Evolutionary conservation across 2,888 invertebrate genomes (phyloP).

Genomic region (Leptothorax acervorum): DNA sequence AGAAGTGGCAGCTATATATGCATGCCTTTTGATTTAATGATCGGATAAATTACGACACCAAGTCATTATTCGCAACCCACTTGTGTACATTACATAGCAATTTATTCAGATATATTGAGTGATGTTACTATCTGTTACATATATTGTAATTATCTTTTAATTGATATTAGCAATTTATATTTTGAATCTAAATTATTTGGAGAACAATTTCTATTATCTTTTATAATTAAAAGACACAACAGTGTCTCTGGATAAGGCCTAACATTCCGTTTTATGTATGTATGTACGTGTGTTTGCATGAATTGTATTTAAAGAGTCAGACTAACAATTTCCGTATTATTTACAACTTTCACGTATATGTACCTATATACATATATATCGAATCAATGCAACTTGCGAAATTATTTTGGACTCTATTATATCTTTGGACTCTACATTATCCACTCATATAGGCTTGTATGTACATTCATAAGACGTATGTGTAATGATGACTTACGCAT

Average conservation of each 20-base stretch:
- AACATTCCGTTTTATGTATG: not conserved
- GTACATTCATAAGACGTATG: not conserved
- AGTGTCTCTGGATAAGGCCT: not conserved
- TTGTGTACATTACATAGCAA: not conserved
- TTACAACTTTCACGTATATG: not conserved
- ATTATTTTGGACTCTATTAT: not conserved
- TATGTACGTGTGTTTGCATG: not conserved
- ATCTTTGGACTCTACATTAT: not conserved
- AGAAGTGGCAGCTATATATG: not conserved
- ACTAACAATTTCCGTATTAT: not conserved
- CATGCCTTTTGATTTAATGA: not conserved
- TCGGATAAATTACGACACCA: not conserved
- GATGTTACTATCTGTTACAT: no score
- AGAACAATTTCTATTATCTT: not conserved
- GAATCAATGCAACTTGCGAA: not conserved
- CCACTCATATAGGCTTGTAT: not conserved
- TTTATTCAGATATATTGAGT: not conserved
- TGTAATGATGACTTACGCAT: constrained; percentile 13
- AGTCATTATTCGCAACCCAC: not conserved
- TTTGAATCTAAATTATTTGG: not conserved
- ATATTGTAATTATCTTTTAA: not conserved
- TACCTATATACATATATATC: not conserved
- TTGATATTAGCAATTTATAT: not conserved
- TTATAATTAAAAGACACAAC: not conserved
- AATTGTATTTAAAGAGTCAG: not conserved